phyloP scores from a whole-genome alignment of 2,888 invertebrate genomes.

The Acleris laterana region DNA sequence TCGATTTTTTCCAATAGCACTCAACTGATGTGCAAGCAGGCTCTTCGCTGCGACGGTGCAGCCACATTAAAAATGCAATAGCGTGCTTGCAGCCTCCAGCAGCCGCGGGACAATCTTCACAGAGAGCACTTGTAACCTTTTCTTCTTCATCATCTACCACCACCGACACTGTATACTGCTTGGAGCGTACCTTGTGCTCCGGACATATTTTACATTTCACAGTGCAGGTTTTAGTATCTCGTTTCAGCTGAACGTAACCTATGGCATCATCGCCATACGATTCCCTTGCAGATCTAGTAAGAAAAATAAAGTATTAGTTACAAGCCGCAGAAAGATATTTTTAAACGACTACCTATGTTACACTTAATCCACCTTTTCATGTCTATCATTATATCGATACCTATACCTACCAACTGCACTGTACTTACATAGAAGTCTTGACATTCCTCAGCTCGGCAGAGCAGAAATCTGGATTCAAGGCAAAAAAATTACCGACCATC shows the following conservation, averaged over 20 bases:
- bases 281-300: slow-evolving; percentile 1
- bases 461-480: neutral
- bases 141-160: neutral
- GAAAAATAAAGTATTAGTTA: too few species aligned
- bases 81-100: slow-evolving; percentile 6
- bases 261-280: slow-evolving; percentile 4
- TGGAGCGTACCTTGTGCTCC: neutral
- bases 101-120: neutral
- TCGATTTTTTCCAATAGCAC: slow-evolving; percentile 16
- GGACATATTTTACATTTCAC: neutral
- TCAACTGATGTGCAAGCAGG: slow-evolving; percentile 21
- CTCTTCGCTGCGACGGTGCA: slow-evolving; percentile 22
- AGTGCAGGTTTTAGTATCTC: neutral
- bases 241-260: neutral
- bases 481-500: slow-evolving; percentile 1
- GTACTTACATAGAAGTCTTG: slow-evolving; percentile 2
- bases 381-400: neutral
- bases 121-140: neutral
- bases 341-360: too few species aligned
- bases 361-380: too few species aligned
- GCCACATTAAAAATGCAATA: slow-evolving; percentile 24
- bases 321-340: too few species aligned
- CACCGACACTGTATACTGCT: neutral
- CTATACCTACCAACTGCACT: neutral
- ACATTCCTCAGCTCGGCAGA: slow-evolving; percentile 1